Percentiles rank a stretch among this genome's conserved stretches.
phyloP scores from a whole-genome alignment of 2,888 invertebrate genomes.

The Callosobruchus maculatus region DNA sequence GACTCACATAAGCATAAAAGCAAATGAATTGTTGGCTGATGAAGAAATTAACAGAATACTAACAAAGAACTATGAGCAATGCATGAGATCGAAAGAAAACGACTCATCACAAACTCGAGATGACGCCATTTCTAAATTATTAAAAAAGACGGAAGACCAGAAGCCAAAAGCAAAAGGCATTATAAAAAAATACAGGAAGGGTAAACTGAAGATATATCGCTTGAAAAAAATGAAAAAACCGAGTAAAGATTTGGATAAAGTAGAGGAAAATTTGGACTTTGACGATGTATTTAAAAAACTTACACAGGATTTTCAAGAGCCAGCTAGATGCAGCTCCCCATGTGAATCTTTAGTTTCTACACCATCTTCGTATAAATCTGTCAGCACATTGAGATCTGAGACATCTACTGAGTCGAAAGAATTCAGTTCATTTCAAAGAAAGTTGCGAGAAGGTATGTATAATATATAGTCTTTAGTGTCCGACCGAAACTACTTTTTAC shows the following conservation, averaged over 20 bases:
- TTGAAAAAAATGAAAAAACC: slow-evolving; percentile 10
- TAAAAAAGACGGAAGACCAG: not conserved
- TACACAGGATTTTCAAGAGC: slow-evolving; percentile 11
- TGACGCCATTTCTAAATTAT: not conserved
- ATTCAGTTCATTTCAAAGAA: slow-evolving; percentile 10
- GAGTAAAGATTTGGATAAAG: not conserved
- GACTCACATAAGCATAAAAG: not conserved
- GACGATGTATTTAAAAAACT: slow-evolving; percentile 12
- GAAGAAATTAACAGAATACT: slow-evolving; percentile 5
- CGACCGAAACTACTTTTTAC: no score
- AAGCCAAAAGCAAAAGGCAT: not conserved
- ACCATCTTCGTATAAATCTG: slow-evolving; percentile 22
- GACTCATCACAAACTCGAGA: no score
- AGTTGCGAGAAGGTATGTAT: slow-evolving; percentile 1
- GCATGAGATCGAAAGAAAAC: not conserved
- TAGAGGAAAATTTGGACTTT: slow-evolving; percentile 12
- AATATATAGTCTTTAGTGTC: no score
- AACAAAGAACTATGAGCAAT: slow-evolving; percentile 7
- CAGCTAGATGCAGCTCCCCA: slow-evolving; percentile 5
- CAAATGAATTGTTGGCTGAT: slow-evolving; percentile 2
- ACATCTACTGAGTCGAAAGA: slow-evolving; percentile 18
- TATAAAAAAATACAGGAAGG: slow-evolving; percentile 22
- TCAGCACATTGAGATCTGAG: slow-evolving; percentile 18
- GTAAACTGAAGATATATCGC: slow-evolving; percentile 22
- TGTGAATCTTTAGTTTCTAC: slow-evolving; percentile 17